A percentile compares a stretch with the other conserved stretches of the same genome.
Evolutionary conservation across 2,113 vertebrate genomes (phyloP).

Genomic region (Ammodytes marinus): DNA sequence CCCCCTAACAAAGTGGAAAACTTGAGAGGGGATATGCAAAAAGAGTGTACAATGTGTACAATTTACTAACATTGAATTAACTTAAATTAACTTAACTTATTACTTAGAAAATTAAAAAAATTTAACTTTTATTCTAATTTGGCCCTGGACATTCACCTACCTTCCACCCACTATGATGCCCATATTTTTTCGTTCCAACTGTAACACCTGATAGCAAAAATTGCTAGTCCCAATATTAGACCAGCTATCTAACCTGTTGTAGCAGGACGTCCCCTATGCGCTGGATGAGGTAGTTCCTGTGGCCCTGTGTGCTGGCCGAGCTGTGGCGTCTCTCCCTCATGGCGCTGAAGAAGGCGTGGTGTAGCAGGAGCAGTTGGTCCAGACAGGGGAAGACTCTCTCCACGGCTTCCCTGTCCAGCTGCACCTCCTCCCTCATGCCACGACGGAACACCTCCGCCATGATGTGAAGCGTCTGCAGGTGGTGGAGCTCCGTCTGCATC

Average conservation of each 20-base stretch:
- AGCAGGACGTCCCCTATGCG: constrained; percentile 93
- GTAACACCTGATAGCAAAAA: neutral
- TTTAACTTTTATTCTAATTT: too few species aligned
- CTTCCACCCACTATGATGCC: too few species aligned
- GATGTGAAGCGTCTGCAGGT: constrained; percentile 93
- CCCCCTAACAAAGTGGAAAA: too few species aligned
- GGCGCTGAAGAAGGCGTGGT: constrained; percentile 88
- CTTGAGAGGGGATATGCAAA: too few species aligned
- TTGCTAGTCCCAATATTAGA: neutral
- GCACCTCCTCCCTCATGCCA: constrained; percentile 94
- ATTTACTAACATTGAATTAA: too few species aligned
- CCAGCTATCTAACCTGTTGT: constrained; percentile 88
- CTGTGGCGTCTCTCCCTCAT: constrained; percentile 91
- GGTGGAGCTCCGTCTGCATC: constrained; percentile 97
- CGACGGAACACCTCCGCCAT: constrained; percentile 97
- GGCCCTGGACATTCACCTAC: too few species aligned
- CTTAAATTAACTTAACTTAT: too few species aligned
- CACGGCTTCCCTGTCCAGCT: constrained; percentile 90
- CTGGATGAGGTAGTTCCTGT: constrained; percentile 92
- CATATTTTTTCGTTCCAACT: too few species aligned
- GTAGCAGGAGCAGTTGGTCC: constrained; percentile 91
- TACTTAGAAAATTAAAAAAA: too few species aligned
- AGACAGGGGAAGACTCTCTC: constrained; percentile 95
- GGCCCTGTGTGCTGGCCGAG: constrained; percentile 81
- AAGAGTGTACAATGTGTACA: too few species aligned